Evolutionary conservation across 2,113 vertebrate genomes (phyloP).

Genomic region (Tauraco erythrolophus): DNA sequence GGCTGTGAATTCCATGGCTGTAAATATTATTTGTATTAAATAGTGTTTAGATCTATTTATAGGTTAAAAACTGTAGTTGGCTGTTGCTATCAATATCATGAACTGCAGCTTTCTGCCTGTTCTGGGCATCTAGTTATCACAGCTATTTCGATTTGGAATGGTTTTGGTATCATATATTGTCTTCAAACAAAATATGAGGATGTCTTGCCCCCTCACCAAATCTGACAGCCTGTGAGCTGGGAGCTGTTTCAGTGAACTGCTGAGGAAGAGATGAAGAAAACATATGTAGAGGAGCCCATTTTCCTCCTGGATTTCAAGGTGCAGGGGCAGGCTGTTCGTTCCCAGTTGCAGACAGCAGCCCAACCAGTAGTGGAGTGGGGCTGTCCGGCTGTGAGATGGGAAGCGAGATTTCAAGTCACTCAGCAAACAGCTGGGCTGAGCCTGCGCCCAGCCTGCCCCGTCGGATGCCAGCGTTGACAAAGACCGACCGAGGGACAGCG

Average conservation of each 20-base stretch:
- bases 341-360: background rate
- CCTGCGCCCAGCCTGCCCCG: background rate
- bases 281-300: background rate
- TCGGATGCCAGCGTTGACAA: background rate
- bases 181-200: background rate
- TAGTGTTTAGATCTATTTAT: background rate
- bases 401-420: fast-evolving
- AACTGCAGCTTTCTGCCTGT: background rate
- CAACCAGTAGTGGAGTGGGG: background rate
- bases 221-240: background rate
- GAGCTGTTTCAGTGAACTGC: background rate
- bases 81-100: background rate
- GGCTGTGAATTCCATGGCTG: background rate
- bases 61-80: background rate
- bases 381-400: background rate
- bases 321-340: background rate
- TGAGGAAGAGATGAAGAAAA: background rate
- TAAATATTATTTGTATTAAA: background rate
- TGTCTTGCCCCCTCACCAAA: background rate
- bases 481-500: fast-evolving
- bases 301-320: background rate
- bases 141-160: background rate
- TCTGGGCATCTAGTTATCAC: background rate
- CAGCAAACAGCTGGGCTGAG: fast-evolving
- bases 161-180: background rate